phyloP scores from a whole-genome alignment of 2,888 invertebrate species.

The Drosophila atripex region DNA sequence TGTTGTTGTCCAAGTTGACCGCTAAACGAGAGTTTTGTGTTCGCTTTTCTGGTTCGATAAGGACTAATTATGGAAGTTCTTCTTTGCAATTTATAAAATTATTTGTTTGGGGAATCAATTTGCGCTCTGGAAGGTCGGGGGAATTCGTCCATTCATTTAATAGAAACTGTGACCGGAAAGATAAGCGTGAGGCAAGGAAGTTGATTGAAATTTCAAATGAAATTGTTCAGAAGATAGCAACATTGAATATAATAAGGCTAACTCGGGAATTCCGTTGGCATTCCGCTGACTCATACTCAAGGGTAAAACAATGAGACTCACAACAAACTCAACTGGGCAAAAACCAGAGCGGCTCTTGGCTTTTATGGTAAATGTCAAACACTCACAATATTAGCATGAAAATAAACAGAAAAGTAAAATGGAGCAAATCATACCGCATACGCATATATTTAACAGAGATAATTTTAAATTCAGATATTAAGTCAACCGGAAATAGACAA shows the following conservation, averaged over 20 bases:
- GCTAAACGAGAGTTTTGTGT: conserved; percentile 41
- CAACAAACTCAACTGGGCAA: conserved; percentile 1
- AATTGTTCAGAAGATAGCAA: conserved; percentile 10
- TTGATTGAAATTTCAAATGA: conserved; percentile 36
- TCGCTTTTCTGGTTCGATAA: conserved; percentile 44
- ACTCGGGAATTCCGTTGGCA: conserved; percentile 16
- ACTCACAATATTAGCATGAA: conserved; percentile 10
- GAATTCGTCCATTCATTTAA: conserved; percentile 23
- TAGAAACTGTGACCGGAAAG: conserved; percentile 13
- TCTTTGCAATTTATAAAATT: conserved; percentile 12
- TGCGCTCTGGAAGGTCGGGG: conserved; percentile 45
- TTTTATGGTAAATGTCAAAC: conserved; percentile 30
- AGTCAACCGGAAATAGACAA: conserved; percentile 25
- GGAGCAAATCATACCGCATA: neutral
- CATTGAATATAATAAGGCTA: conserved; percentile 15
- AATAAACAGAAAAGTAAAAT: neutral
- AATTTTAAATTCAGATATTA: neutral
- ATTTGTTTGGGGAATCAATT: conserved; percentile 52
- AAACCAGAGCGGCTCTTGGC: conserved; percentile 7
- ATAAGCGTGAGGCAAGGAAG: conserved; percentile 20
- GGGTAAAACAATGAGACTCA: conserved; percentile 4
- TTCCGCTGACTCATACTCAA: conserved; percentile 25
- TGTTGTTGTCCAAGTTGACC: conserved; percentile 50
- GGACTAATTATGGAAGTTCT: conserved; percentile 46
- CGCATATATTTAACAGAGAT: neutral